phyloP scores from a whole-genome alignment of 2,797 vertebrate genomes.

The Syngnathus rostellatus region DNA sequence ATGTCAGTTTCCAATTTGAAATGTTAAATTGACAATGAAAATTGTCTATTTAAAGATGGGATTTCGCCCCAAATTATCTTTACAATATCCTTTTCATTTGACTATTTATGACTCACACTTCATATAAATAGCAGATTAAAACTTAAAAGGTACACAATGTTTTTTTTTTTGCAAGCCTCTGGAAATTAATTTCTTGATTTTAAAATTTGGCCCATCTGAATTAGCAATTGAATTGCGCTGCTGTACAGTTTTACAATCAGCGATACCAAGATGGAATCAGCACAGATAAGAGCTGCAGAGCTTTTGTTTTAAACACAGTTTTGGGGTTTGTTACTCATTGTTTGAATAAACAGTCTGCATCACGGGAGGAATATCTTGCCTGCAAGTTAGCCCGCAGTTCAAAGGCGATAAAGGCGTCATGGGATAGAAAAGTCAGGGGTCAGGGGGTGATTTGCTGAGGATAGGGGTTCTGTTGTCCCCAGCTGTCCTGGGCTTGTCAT shows the following conservation, averaged over 20 bases:
- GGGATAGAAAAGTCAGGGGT: slow-evolving; percentile 44
- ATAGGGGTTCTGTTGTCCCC: slow-evolving; percentile 62
- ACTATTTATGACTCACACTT: too few species aligned
- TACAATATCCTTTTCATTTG: too few species aligned
- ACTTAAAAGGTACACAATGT: too few species aligned
- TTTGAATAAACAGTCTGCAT: slow-evolving; percentile 39
- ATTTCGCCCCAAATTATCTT: too few species aligned
- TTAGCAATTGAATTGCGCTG: too few species aligned
- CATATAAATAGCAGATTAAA: too few species aligned
- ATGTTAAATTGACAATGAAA: too few species aligned
- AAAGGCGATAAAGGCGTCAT: slow-evolving; percentile 52
- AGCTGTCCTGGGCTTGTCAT: slow-evolving; percentile 57
- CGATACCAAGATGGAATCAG: slow-evolving; percentile 24
- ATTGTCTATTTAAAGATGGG: too few species aligned
- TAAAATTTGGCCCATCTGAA: too few species aligned
- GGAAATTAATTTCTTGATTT: too few species aligned
- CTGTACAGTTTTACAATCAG: slow-evolving; percentile 9
- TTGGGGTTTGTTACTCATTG: slow-evolving; percentile 30
- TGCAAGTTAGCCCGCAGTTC: slow-evolving; percentile 48
- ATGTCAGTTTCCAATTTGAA: too few species aligned
- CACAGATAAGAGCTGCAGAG: slow-evolving; percentile 22
- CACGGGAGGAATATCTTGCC: slow-evolving; percentile 16
- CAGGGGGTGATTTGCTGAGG: slow-evolving; percentile 32
- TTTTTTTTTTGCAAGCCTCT: too few species aligned
- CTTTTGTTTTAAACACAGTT: slow-evolving; percentile 26